These are phyloP conservation scores for Drosophila willistoni DNA, from an alignment of 1,140 invertebrate species.

Conservation along the genomic window DNA sequence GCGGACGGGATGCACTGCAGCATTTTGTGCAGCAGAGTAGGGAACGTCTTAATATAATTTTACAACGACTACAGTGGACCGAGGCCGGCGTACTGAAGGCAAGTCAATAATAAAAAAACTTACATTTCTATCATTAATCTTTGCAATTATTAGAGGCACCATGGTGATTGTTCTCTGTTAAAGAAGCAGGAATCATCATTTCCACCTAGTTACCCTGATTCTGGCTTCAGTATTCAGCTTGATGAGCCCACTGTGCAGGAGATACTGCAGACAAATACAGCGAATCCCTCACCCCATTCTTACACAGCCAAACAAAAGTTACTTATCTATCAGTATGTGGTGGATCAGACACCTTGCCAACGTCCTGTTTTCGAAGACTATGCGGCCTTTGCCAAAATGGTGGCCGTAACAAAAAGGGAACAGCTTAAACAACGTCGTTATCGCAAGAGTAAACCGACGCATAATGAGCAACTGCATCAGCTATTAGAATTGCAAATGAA, in stretches of 20 bases:
- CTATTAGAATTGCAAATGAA: slow-evolving; percentile 71
- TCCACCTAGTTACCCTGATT: slow-evolving; percentile 23
- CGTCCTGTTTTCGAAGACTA: slow-evolving; percentile 32
- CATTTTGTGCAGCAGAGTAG: slow-evolving; percentile 30
- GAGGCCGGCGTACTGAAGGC: slow-evolving; percentile 43
- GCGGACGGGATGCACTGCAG: slow-evolving; percentile 9
- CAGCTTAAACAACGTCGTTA: slow-evolving; percentile 52
- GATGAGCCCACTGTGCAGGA: not conserved
- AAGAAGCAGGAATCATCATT: slow-evolving; percentile 15
- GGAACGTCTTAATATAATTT: slow-evolving; percentile 25
- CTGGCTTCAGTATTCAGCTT: slow-evolving; percentile 34
- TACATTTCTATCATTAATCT: not conserved
- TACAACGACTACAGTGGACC: slow-evolving; percentile 49
- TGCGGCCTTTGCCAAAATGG: slow-evolving; percentile 47
- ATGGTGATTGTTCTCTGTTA: not conserved
- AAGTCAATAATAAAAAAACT: not conserved
- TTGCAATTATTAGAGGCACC: slow-evolving; percentile 1
- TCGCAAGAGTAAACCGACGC: slow-evolving; percentile 68
- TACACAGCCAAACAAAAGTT: slow-evolving; percentile 47
- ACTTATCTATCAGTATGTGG: slow-evolving; percentile 60
- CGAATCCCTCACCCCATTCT: no score
- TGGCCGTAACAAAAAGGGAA: slow-evolving; percentile 57
- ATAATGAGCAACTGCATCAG: slow-evolving; percentile 67
- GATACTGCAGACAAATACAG: slow-evolving; percentile 22
- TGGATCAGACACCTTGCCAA: slow-evolving; percentile 35